Percentiles rank a stretch among this genome's conserved stretches.
phyloP scores from a whole-genome alignment of 1,140 invertebrate genomes.

The Potamilus streckersoni region DNA sequence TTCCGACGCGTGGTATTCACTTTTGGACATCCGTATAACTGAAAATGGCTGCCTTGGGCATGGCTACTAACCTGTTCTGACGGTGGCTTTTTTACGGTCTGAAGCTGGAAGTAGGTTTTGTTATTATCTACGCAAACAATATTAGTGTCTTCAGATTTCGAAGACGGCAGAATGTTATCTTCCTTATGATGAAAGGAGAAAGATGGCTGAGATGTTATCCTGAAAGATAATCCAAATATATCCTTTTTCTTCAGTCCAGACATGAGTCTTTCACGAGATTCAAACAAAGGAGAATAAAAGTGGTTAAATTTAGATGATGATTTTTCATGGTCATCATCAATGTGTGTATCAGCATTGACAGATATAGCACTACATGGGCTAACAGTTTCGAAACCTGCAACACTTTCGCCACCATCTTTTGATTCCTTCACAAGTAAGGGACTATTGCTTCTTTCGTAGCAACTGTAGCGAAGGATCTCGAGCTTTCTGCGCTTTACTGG shows the following conservation, averaged over 20 bases:
- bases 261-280: constrained; percentile 18
- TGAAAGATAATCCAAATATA: constrained; percentile 28
- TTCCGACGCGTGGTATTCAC: not conserved
- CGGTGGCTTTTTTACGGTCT: constrained; percentile 19
- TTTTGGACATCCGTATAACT: not conserved
- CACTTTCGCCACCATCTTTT: too few relatives aligned
- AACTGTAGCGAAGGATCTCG: constrained; percentile 16
- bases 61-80: not conserved
- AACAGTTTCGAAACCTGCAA: too few relatives aligned
- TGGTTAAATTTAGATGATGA: too few relatives aligned
- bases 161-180: not conserved
- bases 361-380: too few relatives aligned
- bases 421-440: too few relatives aligned
- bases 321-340: too few relatives aligned
- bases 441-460: too few relatives aligned
- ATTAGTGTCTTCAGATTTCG: not conserved
- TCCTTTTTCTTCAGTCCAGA: constrained; percentile 21
- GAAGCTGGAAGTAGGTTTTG: constrained; percentile 32
- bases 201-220: constrained; percentile 5
- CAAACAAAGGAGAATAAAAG: not conserved
- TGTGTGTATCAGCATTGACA: too few relatives aligned
- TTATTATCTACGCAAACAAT: constrained; percentile 23
- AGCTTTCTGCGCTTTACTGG: constrained; percentile 25
- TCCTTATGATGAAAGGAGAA: not conserved
- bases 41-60: not conserved